A percentile compares a stretch with the other conserved stretches of the same genome.
These are phyloP conservation scores for Aphidius ervi DNA, from an alignment of 1,140 invertebrate species.

Conservation along the genomic window DNA sequence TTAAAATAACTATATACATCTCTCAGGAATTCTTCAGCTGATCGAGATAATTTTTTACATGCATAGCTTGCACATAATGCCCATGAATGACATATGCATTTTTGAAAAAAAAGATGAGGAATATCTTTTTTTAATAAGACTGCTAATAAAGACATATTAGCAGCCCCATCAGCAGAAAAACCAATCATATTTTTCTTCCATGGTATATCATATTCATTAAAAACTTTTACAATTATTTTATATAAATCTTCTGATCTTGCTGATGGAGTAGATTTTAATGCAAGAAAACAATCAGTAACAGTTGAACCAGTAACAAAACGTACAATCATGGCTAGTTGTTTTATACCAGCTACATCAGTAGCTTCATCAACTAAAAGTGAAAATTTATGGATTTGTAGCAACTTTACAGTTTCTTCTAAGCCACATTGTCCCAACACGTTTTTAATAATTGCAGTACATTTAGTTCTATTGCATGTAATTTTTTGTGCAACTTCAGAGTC, in stretches of 20 bases:
- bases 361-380: slow-evolving; percentile 45
- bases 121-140: slow-evolving; percentile 34
- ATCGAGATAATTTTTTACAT: slow-evolving; percentile 16
- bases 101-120: slow-evolving; percentile 33
- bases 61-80: slow-evolving; percentile 35
- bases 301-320: slow-evolving; percentile 21
- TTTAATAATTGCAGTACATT: slow-evolving; percentile 24
- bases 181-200: slow-evolving; percentile 43
- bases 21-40: slow-evolving; percentile 13
- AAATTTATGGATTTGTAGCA: slow-evolving; percentile 36
- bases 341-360: slow-evolving; percentile 35
- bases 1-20: slow-evolving; percentile 22
- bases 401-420: slow-evolving; percentile 21
- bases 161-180: slow-evolving; percentile 43
- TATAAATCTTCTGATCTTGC: slow-evolving; percentile 25
- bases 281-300: slow-evolving; percentile 33
- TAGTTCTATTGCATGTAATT: slow-evolving; percentile 24
- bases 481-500: slow-evolving; percentile 22
- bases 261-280: slow-evolving; percentile 29
- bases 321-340: slow-evolving; percentile 37
- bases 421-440: slow-evolving; percentile 28
- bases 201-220: slow-evolving; percentile 35
- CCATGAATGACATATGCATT: slow-evolving; percentile 42
- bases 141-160: slow-evolving; percentile 32
- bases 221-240: slow-evolving; percentile 32